Evolutionary conservation across 1,140 invertebrate species (phyloP).

Genomic region (Aphaenogaster rudis): DNA sequence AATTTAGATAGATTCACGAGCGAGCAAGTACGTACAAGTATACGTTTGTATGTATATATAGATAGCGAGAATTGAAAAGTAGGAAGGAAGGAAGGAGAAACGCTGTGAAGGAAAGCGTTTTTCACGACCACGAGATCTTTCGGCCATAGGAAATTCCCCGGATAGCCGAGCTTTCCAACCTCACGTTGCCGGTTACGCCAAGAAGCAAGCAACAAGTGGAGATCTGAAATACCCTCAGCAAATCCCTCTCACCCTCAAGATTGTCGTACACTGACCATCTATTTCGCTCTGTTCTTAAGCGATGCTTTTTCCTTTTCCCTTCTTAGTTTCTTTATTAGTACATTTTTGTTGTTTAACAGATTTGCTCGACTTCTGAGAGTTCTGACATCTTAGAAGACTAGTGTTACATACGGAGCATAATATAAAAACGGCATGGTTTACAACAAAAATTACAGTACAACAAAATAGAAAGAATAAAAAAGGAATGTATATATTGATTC

Average conservation of each 20-base stretch:
- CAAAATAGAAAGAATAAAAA: slow-evolving; percentile 13
- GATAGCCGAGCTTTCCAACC: slow-evolving; percentile 67
- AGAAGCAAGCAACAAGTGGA: slow-evolving; percentile 80
- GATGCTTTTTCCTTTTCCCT: not conserved
- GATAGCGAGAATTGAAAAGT: not conserved
- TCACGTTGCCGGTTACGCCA: slow-evolving; percentile 59
- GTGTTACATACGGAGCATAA: not conserved
- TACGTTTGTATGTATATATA: not conserved
- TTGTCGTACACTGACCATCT: slow-evolving; percentile 24
- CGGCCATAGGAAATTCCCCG: slow-evolving; percentile 64
- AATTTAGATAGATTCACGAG: too few species aligned
- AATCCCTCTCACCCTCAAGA: slow-evolving; percentile 62
- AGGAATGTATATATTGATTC: not conserved
- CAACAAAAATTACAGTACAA: slow-evolving; percentile 30
- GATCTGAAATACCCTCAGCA: slow-evolving; percentile 60
- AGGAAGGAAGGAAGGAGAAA: not conserved
- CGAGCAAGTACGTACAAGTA: not conserved
- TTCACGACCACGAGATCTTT: slow-evolving; percentile 49
- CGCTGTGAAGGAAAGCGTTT: not conserved
- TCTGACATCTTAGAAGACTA: not conserved
- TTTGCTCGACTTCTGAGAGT: not conserved
- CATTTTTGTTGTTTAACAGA: slow-evolving; percentile 3
- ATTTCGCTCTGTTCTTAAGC: not conserved
- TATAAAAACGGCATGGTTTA: too few species aligned
- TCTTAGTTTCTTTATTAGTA: not conserved